phyloP scores from a whole-genome alignment of 2,113 vertebrate species.

The Cyanistes caeruleus region DNA sequence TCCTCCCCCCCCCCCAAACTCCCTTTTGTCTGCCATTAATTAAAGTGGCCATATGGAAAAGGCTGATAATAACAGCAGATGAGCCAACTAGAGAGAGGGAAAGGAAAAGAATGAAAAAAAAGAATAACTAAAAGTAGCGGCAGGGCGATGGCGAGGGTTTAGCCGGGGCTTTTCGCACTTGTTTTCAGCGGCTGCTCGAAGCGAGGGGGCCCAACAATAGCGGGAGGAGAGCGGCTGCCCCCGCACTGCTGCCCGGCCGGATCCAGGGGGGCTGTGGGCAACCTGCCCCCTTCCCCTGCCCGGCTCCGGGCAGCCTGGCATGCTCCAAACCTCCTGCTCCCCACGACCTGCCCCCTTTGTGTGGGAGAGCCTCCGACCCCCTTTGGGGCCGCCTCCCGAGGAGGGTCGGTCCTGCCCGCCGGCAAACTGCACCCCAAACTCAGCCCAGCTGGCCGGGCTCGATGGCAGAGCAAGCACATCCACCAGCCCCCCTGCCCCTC shows the following conservation, averaged over 20 bases:
- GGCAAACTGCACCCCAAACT: conserved; percentile 2
- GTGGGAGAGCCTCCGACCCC: background rate
- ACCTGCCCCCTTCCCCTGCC: background rate
- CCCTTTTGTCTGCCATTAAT: conserved; percentile 83
- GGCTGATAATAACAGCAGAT: conserved; percentile 72
- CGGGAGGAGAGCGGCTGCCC: background rate
- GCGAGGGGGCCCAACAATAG: background rate
- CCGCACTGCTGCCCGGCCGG: background rate
- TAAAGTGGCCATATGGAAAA: conserved; percentile 81
- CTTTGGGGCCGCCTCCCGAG: background rate
- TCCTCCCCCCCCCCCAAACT: background rate
- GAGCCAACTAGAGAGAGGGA: conserved; percentile 31
- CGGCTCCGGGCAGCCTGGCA: background rate
- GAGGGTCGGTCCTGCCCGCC: background rate
- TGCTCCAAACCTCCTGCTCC: background rate
- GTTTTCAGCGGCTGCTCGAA: background rate
- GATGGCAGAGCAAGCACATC: background rate
- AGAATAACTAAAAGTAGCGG: conserved; percentile 29
- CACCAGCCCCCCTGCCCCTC: background rate
- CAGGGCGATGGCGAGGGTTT: background rate
- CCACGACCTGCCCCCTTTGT: background rate
- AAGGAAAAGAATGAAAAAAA: background rate
- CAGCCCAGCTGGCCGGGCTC: background rate
- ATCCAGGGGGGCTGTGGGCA: background rate
- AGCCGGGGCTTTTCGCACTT: conserved; percentile 23